Conservation (phyloP, 2,797 vertebrate species). For the Amazona finschi region DNA sequence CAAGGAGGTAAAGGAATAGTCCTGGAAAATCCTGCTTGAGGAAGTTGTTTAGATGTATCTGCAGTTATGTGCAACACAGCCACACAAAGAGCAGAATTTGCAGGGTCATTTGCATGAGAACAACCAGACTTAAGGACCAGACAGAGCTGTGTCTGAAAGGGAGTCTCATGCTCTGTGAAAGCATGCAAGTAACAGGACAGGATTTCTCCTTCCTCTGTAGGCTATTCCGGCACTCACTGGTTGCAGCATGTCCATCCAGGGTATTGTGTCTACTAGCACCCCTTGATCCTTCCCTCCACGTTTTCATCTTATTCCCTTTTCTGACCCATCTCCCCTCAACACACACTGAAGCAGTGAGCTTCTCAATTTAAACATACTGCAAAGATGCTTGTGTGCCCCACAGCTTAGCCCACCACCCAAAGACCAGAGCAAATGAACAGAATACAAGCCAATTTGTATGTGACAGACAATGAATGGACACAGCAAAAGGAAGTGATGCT, state of each 20-base stretch:
- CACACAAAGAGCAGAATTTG: not conserved
- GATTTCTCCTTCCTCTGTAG: not conserved
- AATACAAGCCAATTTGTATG: not conserved
- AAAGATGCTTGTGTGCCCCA: not conserved
- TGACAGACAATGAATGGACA: not conserved
- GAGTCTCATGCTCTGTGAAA: not conserved
- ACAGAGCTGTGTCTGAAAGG: not conserved
- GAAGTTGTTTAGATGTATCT: not conserved
- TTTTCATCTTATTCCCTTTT: not conserved
- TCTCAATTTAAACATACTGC: not conserved
- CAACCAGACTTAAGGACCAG: not conserved
- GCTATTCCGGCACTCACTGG: not conserved
- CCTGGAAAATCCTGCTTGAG: not conserved
- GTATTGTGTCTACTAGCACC: not conserved
- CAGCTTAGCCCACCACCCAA: too few species aligned
- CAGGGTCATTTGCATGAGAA: not conserved
- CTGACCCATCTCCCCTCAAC: not conserved
- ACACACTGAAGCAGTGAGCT: not conserved
- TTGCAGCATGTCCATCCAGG: fast-evolving
- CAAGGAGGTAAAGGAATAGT: not conserved
- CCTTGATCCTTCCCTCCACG: not conserved
- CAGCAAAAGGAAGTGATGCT: not conserved
- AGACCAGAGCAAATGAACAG: not conserved
- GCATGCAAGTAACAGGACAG: not conserved
- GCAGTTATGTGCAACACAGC: not conserved